Conservation (phyloP, 2,113 vertebrate genomes). For the Saguinus imperator region DNA sequence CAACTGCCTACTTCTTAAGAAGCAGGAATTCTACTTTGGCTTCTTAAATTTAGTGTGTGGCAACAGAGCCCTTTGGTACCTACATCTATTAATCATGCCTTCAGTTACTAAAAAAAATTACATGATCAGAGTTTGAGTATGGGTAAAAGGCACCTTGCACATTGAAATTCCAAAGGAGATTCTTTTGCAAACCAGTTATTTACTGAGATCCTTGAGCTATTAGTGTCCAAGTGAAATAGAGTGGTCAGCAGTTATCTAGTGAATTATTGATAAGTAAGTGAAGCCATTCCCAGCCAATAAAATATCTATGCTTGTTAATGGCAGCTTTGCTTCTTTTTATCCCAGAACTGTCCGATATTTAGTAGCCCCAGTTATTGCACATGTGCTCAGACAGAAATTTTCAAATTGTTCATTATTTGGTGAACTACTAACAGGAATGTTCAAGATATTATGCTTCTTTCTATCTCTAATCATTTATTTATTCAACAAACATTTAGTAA, state of each 20-base stretch:
- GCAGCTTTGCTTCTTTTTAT: not conserved
- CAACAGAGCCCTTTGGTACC: conserved; percentile 71
- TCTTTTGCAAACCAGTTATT: conserved; percentile 30
- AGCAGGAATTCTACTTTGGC: conserved; percentile 79
- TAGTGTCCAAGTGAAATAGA: not conserved
- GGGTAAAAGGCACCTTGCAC: not conserved
- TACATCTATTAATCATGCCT: not conserved
- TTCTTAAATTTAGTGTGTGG: conserved; percentile 74
- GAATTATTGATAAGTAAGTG: conserved; percentile 10
- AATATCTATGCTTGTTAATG: not conserved
- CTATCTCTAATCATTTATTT: not conserved
- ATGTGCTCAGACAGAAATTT: not conserved
- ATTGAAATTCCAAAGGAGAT: conserved; percentile 4
- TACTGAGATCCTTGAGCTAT: not conserved
- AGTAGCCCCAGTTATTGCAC: not conserved
- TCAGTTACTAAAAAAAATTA: not conserved
- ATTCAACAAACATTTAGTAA: conserved; percentile 19
- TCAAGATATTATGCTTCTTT: not conserved
- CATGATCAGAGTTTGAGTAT: not conserved
- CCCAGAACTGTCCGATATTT: not conserved
- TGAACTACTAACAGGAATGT: not conserved
- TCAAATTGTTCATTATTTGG: conserved; percentile 3
- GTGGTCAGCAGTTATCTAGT: conserved; percentile 9
- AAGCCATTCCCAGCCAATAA: conserved; percentile 21
- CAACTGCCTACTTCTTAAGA: conserved; percentile 79